phyloP scores from a whole-genome alignment of 1,140 invertebrate genomes.

The Mya arenaria region DNA sequence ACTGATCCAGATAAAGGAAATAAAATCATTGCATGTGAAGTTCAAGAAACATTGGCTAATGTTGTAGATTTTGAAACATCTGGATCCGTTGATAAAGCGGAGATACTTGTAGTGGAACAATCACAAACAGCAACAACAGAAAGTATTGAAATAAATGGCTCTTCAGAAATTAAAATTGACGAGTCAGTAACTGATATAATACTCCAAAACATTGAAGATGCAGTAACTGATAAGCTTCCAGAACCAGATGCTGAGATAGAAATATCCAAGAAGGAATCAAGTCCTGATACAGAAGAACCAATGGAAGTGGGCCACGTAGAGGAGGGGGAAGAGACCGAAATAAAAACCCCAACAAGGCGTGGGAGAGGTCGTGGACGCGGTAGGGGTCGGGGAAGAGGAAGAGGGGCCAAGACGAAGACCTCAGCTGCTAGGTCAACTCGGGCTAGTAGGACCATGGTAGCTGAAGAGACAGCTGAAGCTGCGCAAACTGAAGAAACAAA shows the following conservation, averaged over 20 bases:
- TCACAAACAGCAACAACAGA: too few species aligned
- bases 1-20: not conserved
- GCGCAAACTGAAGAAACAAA: not conserved
- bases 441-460: not conserved
- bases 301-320: not conserved
- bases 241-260: not conserved
- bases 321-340: not conserved
- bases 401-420: not conserved
- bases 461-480: not conserved
- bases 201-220: not conserved
- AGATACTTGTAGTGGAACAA: not conserved
- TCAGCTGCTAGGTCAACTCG: conserved; percentile 13
- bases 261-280: not conserved
- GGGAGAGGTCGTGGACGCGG: conserved; percentile 17
- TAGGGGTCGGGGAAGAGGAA: conserved; percentile 19
- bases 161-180: too few species aligned
- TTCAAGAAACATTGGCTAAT: not conserved
- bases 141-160: too few species aligned
- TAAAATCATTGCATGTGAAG: not conserved
- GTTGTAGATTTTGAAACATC: not conserved
- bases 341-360: not conserved
- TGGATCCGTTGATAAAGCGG: not conserved
- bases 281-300: not conserved
- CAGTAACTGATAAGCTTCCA: not conserved
- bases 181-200: conserved; percentile 2